Conservation (phyloP, 2,113 vertebrate genomes). For the Mola mola region DNA sequence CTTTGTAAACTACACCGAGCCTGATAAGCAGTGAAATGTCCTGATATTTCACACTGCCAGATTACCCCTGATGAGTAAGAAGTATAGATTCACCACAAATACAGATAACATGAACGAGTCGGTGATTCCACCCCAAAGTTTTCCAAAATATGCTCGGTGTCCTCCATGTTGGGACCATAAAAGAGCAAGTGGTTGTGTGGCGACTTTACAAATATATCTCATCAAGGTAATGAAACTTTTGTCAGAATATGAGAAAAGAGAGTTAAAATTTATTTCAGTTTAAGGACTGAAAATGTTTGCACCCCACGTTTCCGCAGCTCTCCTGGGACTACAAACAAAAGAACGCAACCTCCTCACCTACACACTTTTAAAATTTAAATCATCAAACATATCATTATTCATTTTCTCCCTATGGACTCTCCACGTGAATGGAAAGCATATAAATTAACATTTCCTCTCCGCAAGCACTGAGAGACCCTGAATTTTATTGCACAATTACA, state of each 20-base stretch:
- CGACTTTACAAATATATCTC: too few species aligned
- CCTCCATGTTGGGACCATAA: neutral
- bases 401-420: conserved; percentile 33
- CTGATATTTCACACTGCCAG: neutral
- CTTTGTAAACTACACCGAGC: neutral
- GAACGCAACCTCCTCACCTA: conserved; percentile 17
- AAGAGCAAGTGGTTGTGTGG: neutral
- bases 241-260: conserved; percentile 42
- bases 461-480: neutral
- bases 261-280: conserved; percentile 53
- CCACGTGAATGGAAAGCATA: conserved; percentile 19
- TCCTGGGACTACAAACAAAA: conserved; percentile 37
- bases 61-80: neutral
- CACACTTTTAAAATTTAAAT: conserved; percentile 35
- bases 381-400: conserved; percentile 41
- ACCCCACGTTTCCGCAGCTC: conserved; percentile 33
- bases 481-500: conserved; percentile 32
- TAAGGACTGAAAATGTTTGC: conserved; percentile 45
- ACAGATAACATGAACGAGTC: neutral
- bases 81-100: neutral
- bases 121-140: neutral
- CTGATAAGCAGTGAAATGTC: conserved; percentile 3
- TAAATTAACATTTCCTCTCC: conserved; percentile 7
- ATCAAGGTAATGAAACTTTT: conserved; percentile 56
- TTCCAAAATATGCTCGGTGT: neutral